Conservation (phyloP, 2,888 invertebrate species). For the Pseudococcus longispinus region DNA sequence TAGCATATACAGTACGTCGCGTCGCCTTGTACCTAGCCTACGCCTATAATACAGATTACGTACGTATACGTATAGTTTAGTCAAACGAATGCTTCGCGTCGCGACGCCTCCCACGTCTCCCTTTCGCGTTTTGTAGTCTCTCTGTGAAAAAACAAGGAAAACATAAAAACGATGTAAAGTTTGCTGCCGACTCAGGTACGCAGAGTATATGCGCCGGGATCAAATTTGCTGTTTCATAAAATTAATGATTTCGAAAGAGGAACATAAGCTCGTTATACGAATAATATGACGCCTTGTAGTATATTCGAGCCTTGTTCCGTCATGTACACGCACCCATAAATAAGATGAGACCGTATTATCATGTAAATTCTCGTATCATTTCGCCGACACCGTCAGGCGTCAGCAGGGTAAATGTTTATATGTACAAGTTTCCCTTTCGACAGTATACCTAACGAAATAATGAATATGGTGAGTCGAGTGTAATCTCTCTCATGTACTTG, state of each 20-base stretch:
- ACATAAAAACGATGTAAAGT: conserved; percentile 17
- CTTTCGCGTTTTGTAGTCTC: neutral
- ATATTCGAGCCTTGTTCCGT: conserved; percentile 42
- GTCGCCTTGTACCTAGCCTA: neutral
- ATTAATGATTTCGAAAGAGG: conserved; percentile 38
- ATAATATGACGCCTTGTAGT: conserved; percentile 29
- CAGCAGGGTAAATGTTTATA: conserved; percentile 15
- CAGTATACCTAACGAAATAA: neutral
- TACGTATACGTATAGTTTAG: neutral
- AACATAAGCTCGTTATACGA: conserved; percentile 41
- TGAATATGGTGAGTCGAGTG: neutral
- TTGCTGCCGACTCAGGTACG: conserved; percentile 31
- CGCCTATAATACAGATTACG: neutral
- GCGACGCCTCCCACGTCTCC: no score
- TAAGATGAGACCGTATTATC: conserved; percentile 43
- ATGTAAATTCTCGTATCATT: conserved; percentile 45
- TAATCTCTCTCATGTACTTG: neutral
- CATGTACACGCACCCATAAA: conserved; percentile 37
- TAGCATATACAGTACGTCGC: neutral
- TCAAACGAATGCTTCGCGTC: neutral
- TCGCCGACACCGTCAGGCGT: neutral
- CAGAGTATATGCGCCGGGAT: neutral
- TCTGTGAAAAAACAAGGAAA: conserved; percentile 6
- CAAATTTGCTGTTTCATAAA: conserved; percentile 45
- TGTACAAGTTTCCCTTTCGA: conserved; percentile 17